Evolutionary conservation across 2,113 vertebrate genomes (phyloP).

Genomic region (Myotis lucifugus): DNA sequence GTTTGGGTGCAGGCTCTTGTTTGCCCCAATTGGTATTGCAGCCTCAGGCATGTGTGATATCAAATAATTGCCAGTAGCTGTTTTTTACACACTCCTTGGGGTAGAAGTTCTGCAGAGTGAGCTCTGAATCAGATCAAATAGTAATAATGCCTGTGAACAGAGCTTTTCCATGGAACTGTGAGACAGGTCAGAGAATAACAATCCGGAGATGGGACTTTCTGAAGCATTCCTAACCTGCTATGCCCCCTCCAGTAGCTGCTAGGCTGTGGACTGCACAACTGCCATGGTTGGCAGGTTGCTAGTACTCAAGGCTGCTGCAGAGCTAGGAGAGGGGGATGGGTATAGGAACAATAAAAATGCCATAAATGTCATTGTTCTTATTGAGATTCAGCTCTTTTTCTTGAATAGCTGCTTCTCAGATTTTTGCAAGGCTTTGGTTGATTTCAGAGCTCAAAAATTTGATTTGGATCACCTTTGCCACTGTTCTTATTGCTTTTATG

Average conservation of each 20-base stretch:
- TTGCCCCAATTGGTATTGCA: not conserved
- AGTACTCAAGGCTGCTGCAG: not conserved
- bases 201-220: not conserved
- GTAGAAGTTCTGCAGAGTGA: not conserved
- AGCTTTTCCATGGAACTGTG: not conserved
- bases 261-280: not conserved
- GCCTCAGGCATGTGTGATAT: not conserved
- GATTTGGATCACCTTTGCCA: not conserved
- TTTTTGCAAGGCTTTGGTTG: not conserved
- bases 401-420: not conserved
- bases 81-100: not conserved
- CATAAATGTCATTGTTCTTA: not conserved
- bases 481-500: not conserved
- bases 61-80: constrained; percentile 7
- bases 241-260: not conserved
- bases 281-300: not conserved
- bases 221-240: not conserved
- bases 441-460: constrained; percentile 16
- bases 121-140: constrained; percentile 3
- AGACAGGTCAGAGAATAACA: not conserved
- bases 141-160: not conserved
- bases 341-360: not conserved
- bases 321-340: not conserved
- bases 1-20: not conserved
- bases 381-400: not conserved